phyloP scores from a whole-genome alignment of 2,888 invertebrate genomes.

The Neoitamus cyanurus region DNA sequence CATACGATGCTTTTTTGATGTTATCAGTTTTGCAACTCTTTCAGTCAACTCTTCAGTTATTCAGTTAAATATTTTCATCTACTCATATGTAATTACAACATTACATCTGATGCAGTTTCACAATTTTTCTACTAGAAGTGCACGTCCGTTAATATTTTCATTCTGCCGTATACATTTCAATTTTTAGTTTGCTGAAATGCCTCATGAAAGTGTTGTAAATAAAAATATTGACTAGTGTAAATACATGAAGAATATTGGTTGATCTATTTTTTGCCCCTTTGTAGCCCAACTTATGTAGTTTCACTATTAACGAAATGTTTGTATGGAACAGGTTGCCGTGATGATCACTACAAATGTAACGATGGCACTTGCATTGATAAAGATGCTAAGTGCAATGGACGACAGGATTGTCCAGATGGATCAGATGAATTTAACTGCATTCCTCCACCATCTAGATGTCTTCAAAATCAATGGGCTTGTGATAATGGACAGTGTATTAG shows the following conservation, averaged over 20 bases:
- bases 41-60: neutral
- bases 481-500: slow-evolving; percentile 62
- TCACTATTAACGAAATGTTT: neutral
- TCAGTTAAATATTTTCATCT: neutral
- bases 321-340: slow-evolving; percentile 70
- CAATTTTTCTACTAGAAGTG: neutral
- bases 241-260: neutral
- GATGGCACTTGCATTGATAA: slow-evolving; percentile 76
- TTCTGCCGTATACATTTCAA: neutral
- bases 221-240: neutral
- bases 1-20: neutral
- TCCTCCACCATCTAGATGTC: slow-evolving; percentile 56
- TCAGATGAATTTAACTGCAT: slow-evolving; percentile 76
- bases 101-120: neutral
- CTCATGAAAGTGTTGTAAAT: neutral
- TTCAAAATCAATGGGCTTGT: slow-evolving; percentile 63
- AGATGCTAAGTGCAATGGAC: slow-evolving; percentile 73
- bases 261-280: neutral
- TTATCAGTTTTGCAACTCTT: neutral
- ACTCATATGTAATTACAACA: neutral
- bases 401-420: slow-evolving; percentile 73
- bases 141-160: neutral
- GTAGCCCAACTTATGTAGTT: neutral
- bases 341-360: slow-evolving; percentile 75
- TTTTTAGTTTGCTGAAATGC: neutral